Evolutionary conservation across 92 coral and sea anemone species (phyloP).

Genomic region (Paragorgia papillata): DNA sequence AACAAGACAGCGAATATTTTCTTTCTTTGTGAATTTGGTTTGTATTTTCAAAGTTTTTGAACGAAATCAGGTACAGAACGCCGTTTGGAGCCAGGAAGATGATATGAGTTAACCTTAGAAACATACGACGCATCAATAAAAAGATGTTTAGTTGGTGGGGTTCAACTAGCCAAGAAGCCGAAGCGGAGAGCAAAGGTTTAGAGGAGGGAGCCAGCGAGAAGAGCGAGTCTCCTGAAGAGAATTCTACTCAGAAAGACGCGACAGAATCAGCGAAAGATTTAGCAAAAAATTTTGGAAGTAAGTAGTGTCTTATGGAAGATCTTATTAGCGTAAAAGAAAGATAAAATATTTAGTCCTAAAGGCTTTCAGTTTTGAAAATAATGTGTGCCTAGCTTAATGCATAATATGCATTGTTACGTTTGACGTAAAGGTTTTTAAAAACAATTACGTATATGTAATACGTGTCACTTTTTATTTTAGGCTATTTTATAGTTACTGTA

Average conservation of each 20-base stretch:
- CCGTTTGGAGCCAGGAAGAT: not conserved
- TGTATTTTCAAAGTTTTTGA: too few relatives aligned
- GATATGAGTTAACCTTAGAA: not conserved
- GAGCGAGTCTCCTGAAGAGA: slow-evolving; percentile 19
- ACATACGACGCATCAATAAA: not conserved
- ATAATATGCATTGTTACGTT: too few relatives aligned
- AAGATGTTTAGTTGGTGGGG: slow-evolving; percentile 68
- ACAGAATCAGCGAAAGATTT: slow-evolving; percentile 86
- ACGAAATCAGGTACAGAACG: too few relatives aligned
- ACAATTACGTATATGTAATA: too few relatives aligned
- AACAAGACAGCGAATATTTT: not conserved
- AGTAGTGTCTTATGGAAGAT: slow-evolving; percentile 24
- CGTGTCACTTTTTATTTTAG: too few relatives aligned
- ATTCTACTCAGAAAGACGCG: slow-evolving; percentile 47
- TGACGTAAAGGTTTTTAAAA: too few relatives aligned
- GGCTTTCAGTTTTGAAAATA: too few relatives aligned
- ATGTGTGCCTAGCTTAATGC: too few relatives aligned
- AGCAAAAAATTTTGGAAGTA: slow-evolving; percentile 97
- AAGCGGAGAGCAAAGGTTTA: slow-evolving; percentile 31
- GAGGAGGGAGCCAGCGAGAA: slow-evolving; percentile 4
- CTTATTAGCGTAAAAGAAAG: too few relatives aligned
- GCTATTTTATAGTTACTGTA: too few relatives aligned
- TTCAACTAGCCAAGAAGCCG: slow-evolving; percentile 44
- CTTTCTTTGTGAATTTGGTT: too few relatives aligned
- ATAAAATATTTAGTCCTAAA: not conserved